Conservation (phyloP, 2,113 vertebrate species). For the Piaya cayana region DNA sequence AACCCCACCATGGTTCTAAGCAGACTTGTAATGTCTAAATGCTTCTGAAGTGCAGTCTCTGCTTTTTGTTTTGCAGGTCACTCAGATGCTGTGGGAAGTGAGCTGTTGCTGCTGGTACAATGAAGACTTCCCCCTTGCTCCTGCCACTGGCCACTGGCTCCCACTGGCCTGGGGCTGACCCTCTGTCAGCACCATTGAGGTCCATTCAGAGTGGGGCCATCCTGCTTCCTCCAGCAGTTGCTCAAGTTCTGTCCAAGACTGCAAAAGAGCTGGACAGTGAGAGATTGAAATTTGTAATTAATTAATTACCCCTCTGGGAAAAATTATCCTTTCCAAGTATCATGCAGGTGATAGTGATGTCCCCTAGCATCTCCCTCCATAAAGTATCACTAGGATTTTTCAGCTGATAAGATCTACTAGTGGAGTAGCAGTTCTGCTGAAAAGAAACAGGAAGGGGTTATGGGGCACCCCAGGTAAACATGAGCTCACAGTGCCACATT, state of each 20-base stretch:
- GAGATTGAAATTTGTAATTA: background rate
- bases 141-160: background rate
- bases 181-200: background rate
- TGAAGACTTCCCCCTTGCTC: background rate
- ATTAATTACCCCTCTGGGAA: background rate
- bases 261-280: background rate
- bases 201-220: background rate
- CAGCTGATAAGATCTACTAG: background rate
- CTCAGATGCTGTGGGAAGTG: background rate
- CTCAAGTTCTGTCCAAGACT: background rate
- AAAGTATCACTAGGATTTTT: background rate
- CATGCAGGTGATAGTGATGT: background rate
- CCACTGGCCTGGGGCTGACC: background rate
- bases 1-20: background rate
- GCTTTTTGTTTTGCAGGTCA: background rate
- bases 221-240: background rate
- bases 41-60: background rate
- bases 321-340: background rate
- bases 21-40: background rate
- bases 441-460: background rate
- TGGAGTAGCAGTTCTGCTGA: background rate
- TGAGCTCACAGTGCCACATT: fast-evolving
- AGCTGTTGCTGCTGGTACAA: background rate
- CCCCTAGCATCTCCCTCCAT: background rate
- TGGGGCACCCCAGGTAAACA: background rate